These are phyloP conservation scores for Orgyia antiqua DNA, from an alignment of 2,888 invertebrate species.

Conservation along the genomic window DNA sequence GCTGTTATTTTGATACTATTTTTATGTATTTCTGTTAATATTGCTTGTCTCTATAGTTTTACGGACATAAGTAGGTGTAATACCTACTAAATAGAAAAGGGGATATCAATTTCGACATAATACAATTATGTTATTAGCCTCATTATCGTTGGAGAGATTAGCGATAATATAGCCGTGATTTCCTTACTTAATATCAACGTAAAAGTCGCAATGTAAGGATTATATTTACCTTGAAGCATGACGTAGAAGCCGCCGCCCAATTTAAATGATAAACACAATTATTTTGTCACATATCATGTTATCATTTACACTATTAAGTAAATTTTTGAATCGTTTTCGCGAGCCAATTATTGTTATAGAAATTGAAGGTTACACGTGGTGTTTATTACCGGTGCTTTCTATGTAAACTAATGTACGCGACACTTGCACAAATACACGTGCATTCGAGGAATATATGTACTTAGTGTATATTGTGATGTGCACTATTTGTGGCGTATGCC, in stretches of 20 bases:
- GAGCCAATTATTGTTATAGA: conserved; percentile 24
- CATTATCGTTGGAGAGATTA: conserved; percentile 13
- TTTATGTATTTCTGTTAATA: no score
- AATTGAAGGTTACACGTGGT: conserved; percentile 22
- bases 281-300: conserved; percentile 60
- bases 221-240: conserved; percentile 65
- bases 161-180: conserved; percentile 6
- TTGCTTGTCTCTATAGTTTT: no score
- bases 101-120: conserved; percentile 11
- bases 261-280: conserved; percentile 59
- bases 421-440: conserved; percentile 29
- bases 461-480: conserved; percentile 31
- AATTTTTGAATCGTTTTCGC: conserved; percentile 32
- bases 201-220: conserved; percentile 4
- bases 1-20: no score
- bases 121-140: conserved; percentile 21
- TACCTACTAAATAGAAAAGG: no score
- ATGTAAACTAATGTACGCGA: conserved; percentile 9
- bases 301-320: conserved; percentile 52
- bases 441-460: conserved; percentile 24
- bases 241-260: conserved; percentile 57
- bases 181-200: conserved; percentile 4
- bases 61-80: no score
- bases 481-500: conserved; percentile 26
- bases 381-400: conserved; percentile 13